Evolutionary conservation across 2,113 vertebrate genomes (phyloP).

Genomic region (Chloropsis hardwickii): DNA sequence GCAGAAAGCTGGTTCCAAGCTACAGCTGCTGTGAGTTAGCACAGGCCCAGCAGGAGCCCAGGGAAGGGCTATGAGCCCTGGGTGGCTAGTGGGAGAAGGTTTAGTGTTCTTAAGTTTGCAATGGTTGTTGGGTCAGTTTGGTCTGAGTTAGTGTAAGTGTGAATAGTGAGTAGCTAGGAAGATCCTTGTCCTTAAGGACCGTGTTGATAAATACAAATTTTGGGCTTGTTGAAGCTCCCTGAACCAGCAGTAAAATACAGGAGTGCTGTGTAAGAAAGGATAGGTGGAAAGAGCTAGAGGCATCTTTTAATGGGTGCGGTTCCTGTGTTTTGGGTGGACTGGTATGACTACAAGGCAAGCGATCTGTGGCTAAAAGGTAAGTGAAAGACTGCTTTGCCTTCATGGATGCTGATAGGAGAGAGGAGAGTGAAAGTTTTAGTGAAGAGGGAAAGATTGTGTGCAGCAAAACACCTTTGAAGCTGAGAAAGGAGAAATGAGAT

Average conservation of each 20-base stretch:
- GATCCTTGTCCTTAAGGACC: not conserved
- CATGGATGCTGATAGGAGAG: not conserved
- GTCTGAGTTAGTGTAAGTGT: not conserved
- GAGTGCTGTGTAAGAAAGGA: not conserved
- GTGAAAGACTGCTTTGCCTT: not conserved
- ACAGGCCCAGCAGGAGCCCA: not conserved
- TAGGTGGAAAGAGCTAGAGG: not conserved
- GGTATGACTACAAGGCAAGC: not conserved
- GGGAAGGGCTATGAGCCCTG: not conserved
- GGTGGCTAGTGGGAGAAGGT: rapidly evolving
- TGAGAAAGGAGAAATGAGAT: not conserved
- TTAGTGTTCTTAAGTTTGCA: not conserved
- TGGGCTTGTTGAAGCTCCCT: not conserved
- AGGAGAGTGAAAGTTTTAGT: not conserved
- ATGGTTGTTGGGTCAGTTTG: not conserved
- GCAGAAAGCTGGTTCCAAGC: not conserved
- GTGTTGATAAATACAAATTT: not conserved
- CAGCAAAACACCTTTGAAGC: not conserved
- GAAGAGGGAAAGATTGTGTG: not conserved
- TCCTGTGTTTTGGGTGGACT: not conserved
- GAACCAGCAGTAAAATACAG: not conserved
- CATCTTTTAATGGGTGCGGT: not conserved
- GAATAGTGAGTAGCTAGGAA: not conserved
- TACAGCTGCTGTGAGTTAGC: not conserved
- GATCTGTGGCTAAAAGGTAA: not conserved